Conservation (phyloP, 2,797 vertebrate species). For the Alauda arvensis region DNA sequence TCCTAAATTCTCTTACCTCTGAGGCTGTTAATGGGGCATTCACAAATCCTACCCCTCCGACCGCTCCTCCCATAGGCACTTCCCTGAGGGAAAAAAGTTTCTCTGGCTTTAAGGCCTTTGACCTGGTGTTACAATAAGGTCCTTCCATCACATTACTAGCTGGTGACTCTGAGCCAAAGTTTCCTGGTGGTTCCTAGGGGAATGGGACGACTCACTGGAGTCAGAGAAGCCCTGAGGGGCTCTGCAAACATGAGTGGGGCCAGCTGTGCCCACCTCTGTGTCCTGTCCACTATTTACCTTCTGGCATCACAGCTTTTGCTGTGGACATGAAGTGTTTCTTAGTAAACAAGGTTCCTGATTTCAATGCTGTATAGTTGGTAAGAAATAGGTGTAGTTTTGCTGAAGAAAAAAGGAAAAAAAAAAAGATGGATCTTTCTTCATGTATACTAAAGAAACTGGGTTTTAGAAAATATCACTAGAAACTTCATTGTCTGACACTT, state of each 20-base stretch:
- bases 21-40: too few species aligned
- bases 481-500: not conserved
- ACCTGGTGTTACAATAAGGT: too few species aligned
- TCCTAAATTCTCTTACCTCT: too few species aligned
- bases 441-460: not conserved
- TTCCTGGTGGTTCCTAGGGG: too few species aligned
- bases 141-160: too few species aligned
- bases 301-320: not conserved
- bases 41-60: too few species aligned
- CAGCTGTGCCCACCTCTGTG: rapidly evolving
- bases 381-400: not conserved
- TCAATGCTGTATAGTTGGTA: not conserved
- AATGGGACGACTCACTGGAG: too few species aligned
- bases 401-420: not conserved
- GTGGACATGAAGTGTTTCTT: not conserved
- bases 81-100: too few species aligned
- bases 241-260: not conserved
- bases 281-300: too few species aligned
- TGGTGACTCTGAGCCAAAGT: too few species aligned
- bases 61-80: too few species aligned
- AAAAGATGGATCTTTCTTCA: not conserved
- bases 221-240: rapidly evolving
- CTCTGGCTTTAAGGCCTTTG: too few species aligned
- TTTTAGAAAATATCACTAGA: not conserved
- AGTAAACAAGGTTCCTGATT: rapidly evolving